These are phyloP conservation scores for Orchesella cincta DNA, from an alignment of 1,140 invertebrate genomes.

Conservation along the genomic window DNA sequence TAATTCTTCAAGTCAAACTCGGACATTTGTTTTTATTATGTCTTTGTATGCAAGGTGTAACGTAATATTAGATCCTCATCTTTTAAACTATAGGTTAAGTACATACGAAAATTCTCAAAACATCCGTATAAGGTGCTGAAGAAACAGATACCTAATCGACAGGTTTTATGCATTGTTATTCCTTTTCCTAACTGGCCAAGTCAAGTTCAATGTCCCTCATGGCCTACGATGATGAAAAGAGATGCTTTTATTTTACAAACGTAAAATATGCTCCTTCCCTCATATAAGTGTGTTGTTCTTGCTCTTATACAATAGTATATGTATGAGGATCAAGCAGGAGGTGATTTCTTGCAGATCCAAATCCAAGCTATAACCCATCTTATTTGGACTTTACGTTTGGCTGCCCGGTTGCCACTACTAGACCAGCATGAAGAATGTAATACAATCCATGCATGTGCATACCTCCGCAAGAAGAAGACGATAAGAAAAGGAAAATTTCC, in stretches of 20 bases:
- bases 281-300: background rate
- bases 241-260: background rate
- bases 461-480: background rate
- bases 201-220: constrained; percentile 26
- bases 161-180: background rate
- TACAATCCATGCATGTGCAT: background rate
- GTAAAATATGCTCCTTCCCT: background rate
- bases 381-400: background rate
- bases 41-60: no score
- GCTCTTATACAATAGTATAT: no score
- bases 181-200: constrained; percentile 17
- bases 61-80: no score
- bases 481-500: background rate
- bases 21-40: no score
- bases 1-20: no score
- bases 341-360: no score
- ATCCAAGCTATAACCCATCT: no score
- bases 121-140: background rate
- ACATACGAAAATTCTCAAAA: background rate
- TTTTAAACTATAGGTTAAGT: no score
- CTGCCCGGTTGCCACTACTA: background rate
- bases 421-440: background rate
- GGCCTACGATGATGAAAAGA: background rate
- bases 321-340: no score
- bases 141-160: background rate